Evolutionary conservation across 2,113 vertebrate species (phyloP).

Genomic region (Pseudorasbora parva): DNA sequence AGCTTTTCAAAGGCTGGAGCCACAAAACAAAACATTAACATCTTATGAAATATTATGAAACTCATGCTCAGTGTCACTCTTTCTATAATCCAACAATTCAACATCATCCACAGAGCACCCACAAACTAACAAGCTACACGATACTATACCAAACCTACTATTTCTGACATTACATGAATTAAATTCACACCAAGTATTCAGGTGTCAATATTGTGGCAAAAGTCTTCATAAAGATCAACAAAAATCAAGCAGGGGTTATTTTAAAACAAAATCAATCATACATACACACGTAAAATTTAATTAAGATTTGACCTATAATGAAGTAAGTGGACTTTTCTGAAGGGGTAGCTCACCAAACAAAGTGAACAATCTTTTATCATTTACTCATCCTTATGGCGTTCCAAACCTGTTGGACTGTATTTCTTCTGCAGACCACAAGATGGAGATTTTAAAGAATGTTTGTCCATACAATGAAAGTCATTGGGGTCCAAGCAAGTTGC

Average conservation of each 20-base stretch:
- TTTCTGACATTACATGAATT: conserved; percentile 3
- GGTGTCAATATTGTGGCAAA: neutral
- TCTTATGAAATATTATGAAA: conserved; percentile 1
- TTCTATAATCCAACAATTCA: neutral
- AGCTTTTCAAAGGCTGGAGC: conserved; percentile 10
- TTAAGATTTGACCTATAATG: neutral
- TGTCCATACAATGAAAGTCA: neutral
- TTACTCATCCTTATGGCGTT: neutral
- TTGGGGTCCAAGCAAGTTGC: neutral
- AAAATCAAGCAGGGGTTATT: neutral
- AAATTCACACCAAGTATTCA: neutral
- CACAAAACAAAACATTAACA: neutral
- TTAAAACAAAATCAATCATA: neutral
- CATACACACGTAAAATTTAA: neutral
- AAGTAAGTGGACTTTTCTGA: neutral
- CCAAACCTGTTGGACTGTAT: neutral
- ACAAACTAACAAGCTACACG: conserved; percentile 10
- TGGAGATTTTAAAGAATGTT: neutral
- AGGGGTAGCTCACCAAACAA: neutral
- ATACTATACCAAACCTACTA: conserved; percentile 24
- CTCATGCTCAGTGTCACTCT: neutral
- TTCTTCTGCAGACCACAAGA: neutral
- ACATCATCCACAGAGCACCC: conserved; percentile 8
- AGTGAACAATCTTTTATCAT: neutral
- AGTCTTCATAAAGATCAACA: neutral